Percentiles rank a stretch among this genome's conserved stretches.
These are phyloP conservation scores for Naja naja DNA, from an alignment of 2,113 vertebrate genomes.

Conservation along the genomic window DNA sequence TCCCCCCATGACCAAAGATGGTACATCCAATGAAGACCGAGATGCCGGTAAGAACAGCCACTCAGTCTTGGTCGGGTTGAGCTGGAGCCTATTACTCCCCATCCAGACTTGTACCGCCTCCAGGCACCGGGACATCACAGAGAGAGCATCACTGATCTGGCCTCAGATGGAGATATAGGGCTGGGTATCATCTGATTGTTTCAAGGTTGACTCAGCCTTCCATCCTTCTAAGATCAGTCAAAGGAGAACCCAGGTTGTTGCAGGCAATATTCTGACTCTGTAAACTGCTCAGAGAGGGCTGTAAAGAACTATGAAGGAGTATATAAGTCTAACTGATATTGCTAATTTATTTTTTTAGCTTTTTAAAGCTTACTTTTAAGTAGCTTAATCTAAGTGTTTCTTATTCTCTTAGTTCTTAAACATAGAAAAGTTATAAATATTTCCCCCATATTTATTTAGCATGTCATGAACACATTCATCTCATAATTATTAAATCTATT, in stretches of 20 bases:
- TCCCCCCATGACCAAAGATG: too few species aligned
- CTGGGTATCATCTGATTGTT: too few species aligned
- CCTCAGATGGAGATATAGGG: too few species aligned
- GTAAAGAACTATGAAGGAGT: neutral
- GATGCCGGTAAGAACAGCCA: too few species aligned
- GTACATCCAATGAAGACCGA: too few species aligned
- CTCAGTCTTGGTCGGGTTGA: too few species aligned
- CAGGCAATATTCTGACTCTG: neutral
- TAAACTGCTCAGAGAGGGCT: neutral
- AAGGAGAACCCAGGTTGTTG: neutral
- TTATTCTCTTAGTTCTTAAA: neutral
- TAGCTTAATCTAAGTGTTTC: neutral
- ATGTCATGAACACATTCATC: neutral
- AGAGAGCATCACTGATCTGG: too few species aligned
- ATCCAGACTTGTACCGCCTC: too few species aligned
- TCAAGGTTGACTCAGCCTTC: neutral
- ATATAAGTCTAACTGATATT: neutral
- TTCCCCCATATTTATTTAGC: slow-evolving; percentile 9
- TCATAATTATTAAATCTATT: neutral
- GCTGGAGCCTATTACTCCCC: too few species aligned
- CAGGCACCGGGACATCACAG: too few species aligned
- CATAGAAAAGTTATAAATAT: neutral
- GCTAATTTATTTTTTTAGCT: neutral
- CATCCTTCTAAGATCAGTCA: neutral
- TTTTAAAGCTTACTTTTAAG: neutral